These are phyloP conservation scores for Drosophila picticornis DNA, from an alignment of 2,888 invertebrate genomes.

Conservation along the genomic window DNA sequence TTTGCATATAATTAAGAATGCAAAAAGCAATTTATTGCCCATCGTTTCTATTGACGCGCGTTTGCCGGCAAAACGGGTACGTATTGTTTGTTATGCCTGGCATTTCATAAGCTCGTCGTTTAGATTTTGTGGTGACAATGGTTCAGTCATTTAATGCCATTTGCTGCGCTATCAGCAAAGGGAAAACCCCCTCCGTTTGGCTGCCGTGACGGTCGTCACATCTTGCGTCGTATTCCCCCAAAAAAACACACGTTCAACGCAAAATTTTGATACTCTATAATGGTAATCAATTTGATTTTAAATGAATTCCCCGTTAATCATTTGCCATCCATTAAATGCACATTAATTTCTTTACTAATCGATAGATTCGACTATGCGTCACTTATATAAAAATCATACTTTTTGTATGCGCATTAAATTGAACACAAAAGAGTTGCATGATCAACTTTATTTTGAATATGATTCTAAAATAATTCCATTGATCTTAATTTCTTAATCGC, in stretches of 20 bases:
- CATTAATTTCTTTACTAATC: neutral
- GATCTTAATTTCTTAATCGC: neutral
- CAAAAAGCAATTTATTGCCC: constrained; percentile 66
- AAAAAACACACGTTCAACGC: neutral
- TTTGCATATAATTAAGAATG: constrained; percentile 75
- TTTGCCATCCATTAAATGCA: neutral
- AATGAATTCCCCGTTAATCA: neutral
- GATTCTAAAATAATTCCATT: neutral
- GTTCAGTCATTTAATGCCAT: constrained; percentile 16
- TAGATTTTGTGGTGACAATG: constrained; percentile 37
- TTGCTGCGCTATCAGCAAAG: neutral
- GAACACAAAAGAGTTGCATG: neutral
- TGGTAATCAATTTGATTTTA: neutral
- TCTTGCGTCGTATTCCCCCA: neutral
- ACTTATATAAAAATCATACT: neutral
- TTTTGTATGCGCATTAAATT: neutral
- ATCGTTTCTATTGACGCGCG: constrained; percentile 43
- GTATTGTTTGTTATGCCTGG: constrained; percentile 2
- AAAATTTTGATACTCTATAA: neutral
- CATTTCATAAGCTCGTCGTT: constrained; percentile 30
- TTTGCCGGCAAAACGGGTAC: constrained; percentile 7
- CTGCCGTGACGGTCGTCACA: constrained; percentile 25
- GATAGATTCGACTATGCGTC: neutral
- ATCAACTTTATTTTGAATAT: neutral
- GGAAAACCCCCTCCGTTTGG: constrained; percentile 43